Percentiles rank a stretch among this genome's conserved stretches.
Evolutionary conservation across 2,888 invertebrate genomes (phyloP).

Genomic region (Drosophila hawaiiensis): DNA sequence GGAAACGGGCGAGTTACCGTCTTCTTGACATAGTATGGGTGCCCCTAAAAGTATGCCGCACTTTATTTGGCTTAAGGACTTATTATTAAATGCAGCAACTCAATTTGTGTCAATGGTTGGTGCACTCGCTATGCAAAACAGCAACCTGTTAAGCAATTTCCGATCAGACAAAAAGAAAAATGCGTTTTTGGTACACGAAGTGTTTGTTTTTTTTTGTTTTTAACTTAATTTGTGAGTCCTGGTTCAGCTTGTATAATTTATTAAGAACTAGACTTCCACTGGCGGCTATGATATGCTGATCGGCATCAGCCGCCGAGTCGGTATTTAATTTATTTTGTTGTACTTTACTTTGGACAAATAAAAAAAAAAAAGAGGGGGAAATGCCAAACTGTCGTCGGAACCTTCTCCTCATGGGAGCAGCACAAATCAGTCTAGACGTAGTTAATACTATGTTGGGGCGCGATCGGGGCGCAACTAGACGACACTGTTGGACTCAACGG

Average conservation of each 20-base stretch:
- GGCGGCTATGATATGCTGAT: too few relatives aligned
- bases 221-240: neutral
- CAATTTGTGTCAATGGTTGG: neutral
- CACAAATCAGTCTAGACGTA: slow-evolving; percentile 51
- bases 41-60: neutral
- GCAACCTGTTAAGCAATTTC: neutral
- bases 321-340: slow-evolving; percentile 12
- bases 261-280: neutral
- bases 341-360: slow-evolving; percentile 18
- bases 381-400: slow-evolving; percentile 37
- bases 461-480: slow-evolving; percentile 25
- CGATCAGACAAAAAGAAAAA: neutral
- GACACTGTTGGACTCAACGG: slow-evolving; percentile 49
- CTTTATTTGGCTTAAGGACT: neutral
- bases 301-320: neutral
- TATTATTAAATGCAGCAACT: neutral
- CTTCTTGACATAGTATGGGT: neutral
- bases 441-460: slow-evolving; percentile 34
- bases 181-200: neutral
- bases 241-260: neutral
- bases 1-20: too few relatives aligned
- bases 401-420: slow-evolving; percentile 7
- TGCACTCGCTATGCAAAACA: neutral
- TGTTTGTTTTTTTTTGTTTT: neutral
- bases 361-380: slow-evolving; percentile 20